These are phyloP conservation scores for Procambarus clarkii DNA, from an alignment of 1,140 invertebrate genomes.

Conservation along the genomic window DNA sequence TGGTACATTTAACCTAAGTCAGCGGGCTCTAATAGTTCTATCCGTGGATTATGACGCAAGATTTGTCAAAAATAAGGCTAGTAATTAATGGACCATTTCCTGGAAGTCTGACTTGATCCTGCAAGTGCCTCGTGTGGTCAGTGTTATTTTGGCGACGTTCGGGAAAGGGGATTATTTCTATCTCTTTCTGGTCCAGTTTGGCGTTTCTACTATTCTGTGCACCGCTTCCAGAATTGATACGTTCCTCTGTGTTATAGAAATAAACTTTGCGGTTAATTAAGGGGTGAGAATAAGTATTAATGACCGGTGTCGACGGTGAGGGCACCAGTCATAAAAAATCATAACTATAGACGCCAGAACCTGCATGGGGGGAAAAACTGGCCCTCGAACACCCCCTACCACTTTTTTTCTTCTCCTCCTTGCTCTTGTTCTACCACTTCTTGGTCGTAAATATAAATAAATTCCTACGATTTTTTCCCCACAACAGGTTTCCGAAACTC, in stretches of 20 bases:
- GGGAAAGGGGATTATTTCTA: neutral
- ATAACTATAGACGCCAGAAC: constrained; percentile 56
- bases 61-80: neutral
- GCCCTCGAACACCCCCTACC: constrained; percentile 7
- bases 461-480: neutral
- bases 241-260: constrained; percentile 13
- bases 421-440: constrained; percentile 20
- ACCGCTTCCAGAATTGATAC: neutral
- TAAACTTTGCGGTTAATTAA: constrained; percentile 33
- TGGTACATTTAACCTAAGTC: neutral
- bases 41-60: neutral
- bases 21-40: neutral
- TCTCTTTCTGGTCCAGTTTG: neutral
- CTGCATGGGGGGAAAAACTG: constrained; percentile 25
- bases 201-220: neutral
- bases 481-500: neutral
- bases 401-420: constrained; percentile 20
- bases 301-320: constrained; percentile 28
- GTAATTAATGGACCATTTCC: constrained; percentile 24
- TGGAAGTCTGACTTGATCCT: neutral
- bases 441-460: neutral
- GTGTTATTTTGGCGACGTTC: neutral
- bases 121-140: neutral
- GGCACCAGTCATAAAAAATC: constrained; percentile 33
- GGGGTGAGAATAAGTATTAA: neutral